Percentiles rank a stretch among this genome's conserved stretches.
These are phyloP conservation scores for Psephotus haematonotus DNA, from an alignment of 2,113 vertebrate species.

Conservation along the genomic window DNA sequence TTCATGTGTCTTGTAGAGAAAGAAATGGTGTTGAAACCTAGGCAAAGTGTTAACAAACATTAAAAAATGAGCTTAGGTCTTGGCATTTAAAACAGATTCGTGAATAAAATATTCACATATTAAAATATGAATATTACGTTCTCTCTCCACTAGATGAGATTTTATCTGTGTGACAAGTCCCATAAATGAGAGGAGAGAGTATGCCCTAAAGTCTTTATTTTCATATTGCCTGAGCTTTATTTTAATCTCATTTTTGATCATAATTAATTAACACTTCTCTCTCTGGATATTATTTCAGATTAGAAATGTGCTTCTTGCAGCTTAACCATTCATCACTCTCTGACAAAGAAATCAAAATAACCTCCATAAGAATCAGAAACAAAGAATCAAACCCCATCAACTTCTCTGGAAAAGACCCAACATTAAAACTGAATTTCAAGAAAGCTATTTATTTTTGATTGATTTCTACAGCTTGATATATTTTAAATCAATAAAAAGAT, in stretches of 20 bases:
- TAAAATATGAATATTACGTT: background rate
- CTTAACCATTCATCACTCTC: background rate
- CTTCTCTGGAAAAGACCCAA: background rate
- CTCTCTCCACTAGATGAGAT: background rate
- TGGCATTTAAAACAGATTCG: background rate
- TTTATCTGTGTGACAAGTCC: background rate
- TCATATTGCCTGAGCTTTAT: conserved; percentile 41
- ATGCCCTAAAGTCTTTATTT: conserved; percentile 2
- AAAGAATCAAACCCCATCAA: background rate
- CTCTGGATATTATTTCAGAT: background rate
- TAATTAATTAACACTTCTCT: conserved; percentile 34
- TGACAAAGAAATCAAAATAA: conserved; percentile 16
- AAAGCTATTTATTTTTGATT: background rate
- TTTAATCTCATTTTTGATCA: conserved; percentile 17
- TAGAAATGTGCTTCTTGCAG: background rate
- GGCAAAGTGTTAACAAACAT: background rate
- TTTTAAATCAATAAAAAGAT: background rate
- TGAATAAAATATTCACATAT: background rate
- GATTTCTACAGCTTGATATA: background rate
- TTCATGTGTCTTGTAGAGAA: background rate
- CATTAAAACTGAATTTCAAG: background rate
- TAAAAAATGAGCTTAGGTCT: background rate
- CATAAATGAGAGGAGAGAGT: background rate
- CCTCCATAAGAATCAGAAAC: background rate
- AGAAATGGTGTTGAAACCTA: background rate